phyloP scores from a whole-genome alignment of 2,888 invertebrate species.

The Amblyjoppa proteus region DNA sequence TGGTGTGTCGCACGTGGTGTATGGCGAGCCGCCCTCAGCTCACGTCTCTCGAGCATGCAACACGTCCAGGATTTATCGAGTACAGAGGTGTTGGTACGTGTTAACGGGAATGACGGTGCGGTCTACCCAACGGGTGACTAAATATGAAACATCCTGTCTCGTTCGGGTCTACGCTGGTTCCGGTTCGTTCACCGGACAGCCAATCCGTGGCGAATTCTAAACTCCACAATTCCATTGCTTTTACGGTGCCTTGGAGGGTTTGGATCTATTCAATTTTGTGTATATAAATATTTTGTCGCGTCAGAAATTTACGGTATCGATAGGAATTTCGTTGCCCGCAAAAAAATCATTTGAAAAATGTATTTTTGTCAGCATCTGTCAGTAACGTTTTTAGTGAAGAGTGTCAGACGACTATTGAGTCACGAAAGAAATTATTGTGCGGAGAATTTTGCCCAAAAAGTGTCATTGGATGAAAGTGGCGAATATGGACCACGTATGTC shows the following conservation, averaged over 20 bases:
- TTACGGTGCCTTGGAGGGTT: background rate
- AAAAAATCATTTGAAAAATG: too few relatives aligned
- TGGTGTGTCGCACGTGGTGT: background rate
- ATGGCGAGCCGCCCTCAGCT: background rate
- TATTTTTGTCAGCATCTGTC: too few relatives aligned
- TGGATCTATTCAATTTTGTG: too few relatives aligned
- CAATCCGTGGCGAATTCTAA: background rate
- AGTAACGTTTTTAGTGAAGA: too few relatives aligned
- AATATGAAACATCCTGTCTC: slow-evolving; percentile 46
- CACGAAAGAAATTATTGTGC: too few relatives aligned
- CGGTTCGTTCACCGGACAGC: background rate
- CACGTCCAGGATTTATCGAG: slow-evolving; percentile 50
- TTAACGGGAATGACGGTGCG: slow-evolving; percentile 49
- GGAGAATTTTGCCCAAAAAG: too few relatives aligned
- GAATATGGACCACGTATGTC: too few relatives aligned
- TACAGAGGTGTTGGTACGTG: slow-evolving; percentile 51
- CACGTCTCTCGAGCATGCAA: slow-evolving; percentile 27
- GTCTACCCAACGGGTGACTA: slow-evolving; percentile 35
- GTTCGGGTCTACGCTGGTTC: background rate
- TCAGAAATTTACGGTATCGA: too few relatives aligned
- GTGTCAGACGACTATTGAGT: too few relatives aligned
- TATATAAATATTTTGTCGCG: background rate
- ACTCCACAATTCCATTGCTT: background rate
- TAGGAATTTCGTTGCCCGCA: too few relatives aligned
- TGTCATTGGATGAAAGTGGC: too few relatives aligned